Conservation (phyloP, 2,888 invertebrate genomes). For the Seladonia tumulorum region DNA sequence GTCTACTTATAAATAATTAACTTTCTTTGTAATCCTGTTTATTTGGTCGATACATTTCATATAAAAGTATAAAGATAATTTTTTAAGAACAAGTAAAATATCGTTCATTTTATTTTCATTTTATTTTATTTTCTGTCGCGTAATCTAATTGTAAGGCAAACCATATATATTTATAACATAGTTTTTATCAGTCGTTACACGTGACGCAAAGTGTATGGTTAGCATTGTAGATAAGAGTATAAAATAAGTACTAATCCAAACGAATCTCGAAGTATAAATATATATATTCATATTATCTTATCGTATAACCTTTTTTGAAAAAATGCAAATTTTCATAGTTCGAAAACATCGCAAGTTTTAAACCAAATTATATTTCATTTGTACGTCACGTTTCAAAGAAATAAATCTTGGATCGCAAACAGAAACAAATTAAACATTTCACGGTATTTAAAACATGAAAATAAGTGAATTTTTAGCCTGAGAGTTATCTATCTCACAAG, state of each 20-base stretch:
- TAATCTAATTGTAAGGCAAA: neutral
- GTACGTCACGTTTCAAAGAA: neutral
- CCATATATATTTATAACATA: neutral
- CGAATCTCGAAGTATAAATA: neutral
- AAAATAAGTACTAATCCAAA: neutral
- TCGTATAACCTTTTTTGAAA: neutral
- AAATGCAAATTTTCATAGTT: neutral
- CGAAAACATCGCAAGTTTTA: neutral
- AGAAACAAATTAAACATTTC: neutral
- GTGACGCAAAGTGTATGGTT: neutral
- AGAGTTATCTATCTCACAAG: neutral
- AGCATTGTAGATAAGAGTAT: neutral
- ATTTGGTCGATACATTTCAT: neutral
- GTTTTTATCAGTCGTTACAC: neutral
- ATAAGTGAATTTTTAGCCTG: neutral
- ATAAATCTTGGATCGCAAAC: neutral
- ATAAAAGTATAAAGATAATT: neutral
- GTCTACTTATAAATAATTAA: no score
- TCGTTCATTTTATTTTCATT: neutral
- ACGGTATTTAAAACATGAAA: neutral
- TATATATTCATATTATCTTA: neutral
- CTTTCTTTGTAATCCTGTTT: neutral
- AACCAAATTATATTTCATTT: neutral
- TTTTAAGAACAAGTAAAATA: neutral
- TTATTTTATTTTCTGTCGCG: neutral